Conservation (phyloP, 2,888 invertebrate genomes). For the Hemaris fuciformis region DNA sequence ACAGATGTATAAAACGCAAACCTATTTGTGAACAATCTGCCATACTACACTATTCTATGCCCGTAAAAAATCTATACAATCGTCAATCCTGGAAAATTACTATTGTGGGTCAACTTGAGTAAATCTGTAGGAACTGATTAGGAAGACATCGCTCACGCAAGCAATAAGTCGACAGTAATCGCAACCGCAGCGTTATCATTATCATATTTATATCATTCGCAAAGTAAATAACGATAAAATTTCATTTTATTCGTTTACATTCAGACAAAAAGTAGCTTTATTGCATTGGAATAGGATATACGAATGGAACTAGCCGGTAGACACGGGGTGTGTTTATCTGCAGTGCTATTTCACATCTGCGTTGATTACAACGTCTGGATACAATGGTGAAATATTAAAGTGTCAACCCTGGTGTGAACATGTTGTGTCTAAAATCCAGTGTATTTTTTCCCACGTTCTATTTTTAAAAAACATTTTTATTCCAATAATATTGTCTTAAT, state of each 20-base stretch:
- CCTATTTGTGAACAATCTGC: too few relatives aligned
- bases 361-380: slow-evolving; percentile 35
- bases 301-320: not conserved
- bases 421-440: not conserved
- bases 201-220: slow-evolving; percentile 64
- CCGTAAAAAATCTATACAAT: too few relatives aligned
- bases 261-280: slow-evolving; percentile 31
- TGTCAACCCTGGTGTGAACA: not conserved
- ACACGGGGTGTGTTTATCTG: slow-evolving; percentile 18
- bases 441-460: not conserved
- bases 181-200: slow-evolving; percentile 56
- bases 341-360: slow-evolving; percentile 37
- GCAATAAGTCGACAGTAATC: slow-evolving; percentile 11
- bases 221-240: slow-evolving; percentile 65
- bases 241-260: slow-evolving; percentile 3
- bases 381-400: slow-evolving; percentile 10
- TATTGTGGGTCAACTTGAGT: not conserved
- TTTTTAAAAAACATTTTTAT: not conserved
- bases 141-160: not conserved
- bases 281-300: slow-evolving; percentile 25
- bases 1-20: too few relatives aligned
- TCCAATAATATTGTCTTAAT: too few relatives aligned
- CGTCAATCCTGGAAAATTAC: not conserved
- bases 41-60: too few relatives aligned
- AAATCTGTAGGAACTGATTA: not conserved